Conservation (phyloP, 2,113 vertebrate species). For the Phaetusa simplex region DNA sequence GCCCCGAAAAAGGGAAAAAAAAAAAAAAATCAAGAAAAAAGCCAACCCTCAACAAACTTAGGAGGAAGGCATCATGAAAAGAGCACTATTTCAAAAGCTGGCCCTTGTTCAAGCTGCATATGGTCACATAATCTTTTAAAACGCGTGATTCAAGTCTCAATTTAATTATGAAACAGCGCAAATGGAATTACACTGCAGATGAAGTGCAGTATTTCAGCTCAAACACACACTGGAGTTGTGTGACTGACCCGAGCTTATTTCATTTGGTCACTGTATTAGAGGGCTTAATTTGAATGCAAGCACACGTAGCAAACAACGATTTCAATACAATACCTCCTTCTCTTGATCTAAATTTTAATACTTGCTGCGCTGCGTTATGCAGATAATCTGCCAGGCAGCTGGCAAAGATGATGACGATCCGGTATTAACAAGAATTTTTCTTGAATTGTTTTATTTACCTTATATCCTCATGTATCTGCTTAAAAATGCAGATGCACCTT, state of each 20-base stretch:
- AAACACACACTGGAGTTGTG: constrained; percentile 68
- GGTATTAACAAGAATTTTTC: not conserved
- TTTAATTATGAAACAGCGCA: constrained; percentile 97
- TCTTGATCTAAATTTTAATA: constrained; percentile 1
- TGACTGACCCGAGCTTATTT: constrained; percentile 71
- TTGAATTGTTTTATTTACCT: not conserved
- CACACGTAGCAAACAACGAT: not conserved
- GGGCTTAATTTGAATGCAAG: constrained; percentile 53
- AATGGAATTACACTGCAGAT: constrained; percentile 92
- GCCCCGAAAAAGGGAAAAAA: not conserved
- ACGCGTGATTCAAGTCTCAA: constrained; percentile 87
- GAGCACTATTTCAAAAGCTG: constrained; percentile 80
- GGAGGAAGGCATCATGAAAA: constrained; percentile 78
- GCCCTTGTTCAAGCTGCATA: constrained; percentile 92
- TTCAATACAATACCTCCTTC: not conserved
- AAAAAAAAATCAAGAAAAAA: constrained; percentile 26
- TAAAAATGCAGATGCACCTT: not conserved
- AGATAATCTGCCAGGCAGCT: constrained; percentile 8
- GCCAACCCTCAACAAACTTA: constrained; percentile 43
- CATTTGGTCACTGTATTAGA: constrained; percentile 74
- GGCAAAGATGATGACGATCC: not conserved
- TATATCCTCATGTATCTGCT: accelerated
- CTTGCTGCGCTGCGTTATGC: not conserved
- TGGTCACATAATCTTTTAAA: constrained; percentile 98
- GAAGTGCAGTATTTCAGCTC: constrained; percentile 80